Conservation (phyloP, 2,888 invertebrate species). For the Drosophila nigritarsus region DNA sequence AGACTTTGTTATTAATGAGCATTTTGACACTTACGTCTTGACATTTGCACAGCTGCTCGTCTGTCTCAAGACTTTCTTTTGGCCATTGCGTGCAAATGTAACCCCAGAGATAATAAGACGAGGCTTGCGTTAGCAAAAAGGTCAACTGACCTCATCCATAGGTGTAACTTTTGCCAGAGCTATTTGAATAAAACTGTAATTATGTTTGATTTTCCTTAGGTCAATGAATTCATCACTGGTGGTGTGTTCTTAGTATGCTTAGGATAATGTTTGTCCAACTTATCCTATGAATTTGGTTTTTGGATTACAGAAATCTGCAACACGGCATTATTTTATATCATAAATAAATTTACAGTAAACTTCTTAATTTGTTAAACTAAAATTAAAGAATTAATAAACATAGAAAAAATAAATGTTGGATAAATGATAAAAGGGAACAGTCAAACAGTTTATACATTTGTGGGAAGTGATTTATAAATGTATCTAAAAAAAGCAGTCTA, state of each 20-base stretch:
- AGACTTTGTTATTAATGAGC: constrained; percentile 83
- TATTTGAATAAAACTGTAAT: constrained; percentile 73
- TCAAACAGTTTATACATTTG: background rate
- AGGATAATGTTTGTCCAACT: background rate
- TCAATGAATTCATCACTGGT: constrained; percentile 26
- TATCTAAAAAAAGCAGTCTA: background rate
- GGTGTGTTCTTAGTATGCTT: background rate
- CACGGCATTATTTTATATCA: background rate
- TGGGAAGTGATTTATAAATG: background rate
- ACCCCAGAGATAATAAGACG: constrained; percentile 30
- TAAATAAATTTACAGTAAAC: background rate
- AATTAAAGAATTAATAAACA: background rate
- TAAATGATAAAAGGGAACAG: accelerated
- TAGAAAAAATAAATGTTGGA: background rate
- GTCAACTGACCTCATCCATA: constrained; percentile 59
- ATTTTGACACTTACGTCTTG: constrained; percentile 84
- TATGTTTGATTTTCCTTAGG: constrained; percentile 56
- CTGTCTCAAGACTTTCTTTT: constrained; percentile 62
- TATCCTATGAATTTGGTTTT: background rate
- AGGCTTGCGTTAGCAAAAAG: constrained; percentile 50
- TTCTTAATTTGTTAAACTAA: background rate
- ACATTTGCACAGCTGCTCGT: constrained; percentile 82
- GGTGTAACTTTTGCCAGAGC: constrained; percentile 5
- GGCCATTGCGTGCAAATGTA: constrained; percentile 44
- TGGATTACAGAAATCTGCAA: background rate